These are phyloP conservation scores for Dolichallabes microphthalmus DNA, from an alignment of 2,113 vertebrate genomes.

Conservation along the genomic window DNA sequence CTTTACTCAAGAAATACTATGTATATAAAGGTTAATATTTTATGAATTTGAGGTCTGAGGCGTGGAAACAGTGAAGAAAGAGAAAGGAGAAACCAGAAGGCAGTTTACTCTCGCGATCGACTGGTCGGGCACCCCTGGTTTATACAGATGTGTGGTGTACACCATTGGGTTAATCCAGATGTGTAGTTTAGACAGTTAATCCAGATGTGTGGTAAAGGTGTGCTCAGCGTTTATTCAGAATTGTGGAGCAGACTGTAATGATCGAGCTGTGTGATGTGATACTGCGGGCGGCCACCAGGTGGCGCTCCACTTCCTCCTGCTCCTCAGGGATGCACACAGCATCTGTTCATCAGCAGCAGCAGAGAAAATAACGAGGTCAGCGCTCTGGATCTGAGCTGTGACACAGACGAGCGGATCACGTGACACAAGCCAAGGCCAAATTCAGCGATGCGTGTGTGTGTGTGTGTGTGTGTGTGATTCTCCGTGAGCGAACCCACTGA, in stretches of 20 bases:
- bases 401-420: not conserved
- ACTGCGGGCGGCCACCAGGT: not conserved
- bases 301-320: not conserved
- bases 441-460: not conserved
- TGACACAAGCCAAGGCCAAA: not conserved
- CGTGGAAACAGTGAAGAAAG: too few relatives aligned
- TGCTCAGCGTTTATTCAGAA: not conserved
- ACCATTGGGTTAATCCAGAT: not conserved
- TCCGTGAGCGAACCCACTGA: not conserved
- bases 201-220: not conserved
- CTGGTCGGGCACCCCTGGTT: too few relatives aligned
- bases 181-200: not conserved
- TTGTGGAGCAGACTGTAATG: too few relatives aligned
- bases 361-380: constrained; percentile 8
- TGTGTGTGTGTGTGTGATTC: not conserved
- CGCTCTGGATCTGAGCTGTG: not conserved
- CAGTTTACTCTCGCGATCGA: too few relatives aligned
- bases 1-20: too few relatives aligned
- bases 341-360: not conserved
- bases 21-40: too few relatives aligned
- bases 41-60: too few relatives aligned
- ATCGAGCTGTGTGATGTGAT: not conserved
- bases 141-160: too few relatives aligned
- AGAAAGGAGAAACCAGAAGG: too few relatives aligned
- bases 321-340: not conserved